Evolutionary conservation across 2,797 vertebrate species (phyloP).

Genomic region (Xerus rutilus): DNA sequence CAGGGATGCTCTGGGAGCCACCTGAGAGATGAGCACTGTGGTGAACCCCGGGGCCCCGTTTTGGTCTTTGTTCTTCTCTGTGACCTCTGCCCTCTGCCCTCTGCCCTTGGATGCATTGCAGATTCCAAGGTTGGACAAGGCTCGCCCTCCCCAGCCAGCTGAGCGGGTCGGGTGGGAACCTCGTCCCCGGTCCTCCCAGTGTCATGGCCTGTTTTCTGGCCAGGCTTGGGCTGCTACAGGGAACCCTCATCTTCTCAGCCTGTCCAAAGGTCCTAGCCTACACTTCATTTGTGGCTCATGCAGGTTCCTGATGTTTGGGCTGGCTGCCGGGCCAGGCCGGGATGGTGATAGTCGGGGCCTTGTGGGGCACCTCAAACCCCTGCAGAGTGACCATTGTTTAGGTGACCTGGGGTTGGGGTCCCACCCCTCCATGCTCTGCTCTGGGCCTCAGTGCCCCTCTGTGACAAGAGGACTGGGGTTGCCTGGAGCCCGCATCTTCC

Average conservation of each 20-base stretch:
- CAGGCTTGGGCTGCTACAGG: background rate
- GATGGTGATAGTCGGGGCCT: background rate
- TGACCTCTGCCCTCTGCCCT: background rate
- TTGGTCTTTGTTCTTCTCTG: background rate
- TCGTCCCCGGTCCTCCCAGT: background rate
- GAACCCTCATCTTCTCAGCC: background rate
- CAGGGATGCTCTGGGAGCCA: background rate
- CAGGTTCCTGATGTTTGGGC: background rate
- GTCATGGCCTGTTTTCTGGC: background rate
- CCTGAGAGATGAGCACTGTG: no score
- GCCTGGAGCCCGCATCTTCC: background rate
- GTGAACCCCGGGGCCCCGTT: background rate
- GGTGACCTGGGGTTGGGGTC: background rate
- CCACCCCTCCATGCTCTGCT: background rate
- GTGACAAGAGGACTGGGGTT: background rate
- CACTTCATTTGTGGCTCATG: fast-evolving
- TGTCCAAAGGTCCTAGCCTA: background rate
- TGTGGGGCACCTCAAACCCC: fast-evolving
- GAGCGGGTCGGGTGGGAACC: background rate
- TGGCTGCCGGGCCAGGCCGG: background rate
- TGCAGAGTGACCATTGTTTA: background rate
- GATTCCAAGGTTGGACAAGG: background rate
- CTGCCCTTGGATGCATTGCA: background rate
- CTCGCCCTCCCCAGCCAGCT: background rate
- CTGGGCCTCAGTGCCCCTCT: background rate